Evolutionary conservation across 1,140 invertebrate species (phyloP).

Genomic region (Pemphigus obesinymphae): DNA sequence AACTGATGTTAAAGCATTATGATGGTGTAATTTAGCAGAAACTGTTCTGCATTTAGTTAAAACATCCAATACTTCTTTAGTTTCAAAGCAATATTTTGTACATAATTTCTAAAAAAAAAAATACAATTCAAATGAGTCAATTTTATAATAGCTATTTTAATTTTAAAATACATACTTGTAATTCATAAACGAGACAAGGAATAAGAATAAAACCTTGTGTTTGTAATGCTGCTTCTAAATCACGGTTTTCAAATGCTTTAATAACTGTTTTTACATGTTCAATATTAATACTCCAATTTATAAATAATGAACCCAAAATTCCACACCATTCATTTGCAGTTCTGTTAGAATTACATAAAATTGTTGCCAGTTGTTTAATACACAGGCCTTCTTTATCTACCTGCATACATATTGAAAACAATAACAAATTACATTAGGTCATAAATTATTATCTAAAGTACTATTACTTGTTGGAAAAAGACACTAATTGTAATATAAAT

Average conservation of each 20-base stretch:
- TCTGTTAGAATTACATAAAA: slow-evolving; percentile 43
- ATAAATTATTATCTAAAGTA: slow-evolving; percentile 42
- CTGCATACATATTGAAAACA: slow-evolving; percentile 42
- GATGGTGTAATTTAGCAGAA: slow-evolving; percentile 52
- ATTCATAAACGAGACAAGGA: slow-evolving; percentile 54
- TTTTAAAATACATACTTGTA: slow-evolving; percentile 49
- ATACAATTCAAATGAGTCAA: too few relatives aligned
- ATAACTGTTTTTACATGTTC: slow-evolving; percentile 54
- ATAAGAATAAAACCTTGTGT: slow-evolving; percentile 51
- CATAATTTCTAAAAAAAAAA: slow-evolving; percentile 48
- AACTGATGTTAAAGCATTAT: slow-evolving; percentile 49
- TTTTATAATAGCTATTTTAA: not conserved
- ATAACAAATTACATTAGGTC: slow-evolving; percentile 46
- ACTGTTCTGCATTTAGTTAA: slow-evolving; percentile 53
- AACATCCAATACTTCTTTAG: slow-evolving; percentile 50
- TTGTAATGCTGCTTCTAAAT: slow-evolving; percentile 50
- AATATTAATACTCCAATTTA: slow-evolving; percentile 53
- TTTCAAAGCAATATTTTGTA: slow-evolving; percentile 53
- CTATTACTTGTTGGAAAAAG: slow-evolving; percentile 53
- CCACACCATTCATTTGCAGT: slow-evolving; percentile 51
- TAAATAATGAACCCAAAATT: slow-evolving; percentile 51
- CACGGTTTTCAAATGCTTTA: slow-evolving; percentile 50
- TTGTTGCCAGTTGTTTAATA: slow-evolving; percentile 45
- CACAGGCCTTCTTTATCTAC: slow-evolving; percentile 44
- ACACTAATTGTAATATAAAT: slow-evolving; percentile 53